These are phyloP conservation scores for Aphelenchoides avenae DNA, from an alignment of 1,140 invertebrate genomes.

Conservation along the genomic window DNA sequence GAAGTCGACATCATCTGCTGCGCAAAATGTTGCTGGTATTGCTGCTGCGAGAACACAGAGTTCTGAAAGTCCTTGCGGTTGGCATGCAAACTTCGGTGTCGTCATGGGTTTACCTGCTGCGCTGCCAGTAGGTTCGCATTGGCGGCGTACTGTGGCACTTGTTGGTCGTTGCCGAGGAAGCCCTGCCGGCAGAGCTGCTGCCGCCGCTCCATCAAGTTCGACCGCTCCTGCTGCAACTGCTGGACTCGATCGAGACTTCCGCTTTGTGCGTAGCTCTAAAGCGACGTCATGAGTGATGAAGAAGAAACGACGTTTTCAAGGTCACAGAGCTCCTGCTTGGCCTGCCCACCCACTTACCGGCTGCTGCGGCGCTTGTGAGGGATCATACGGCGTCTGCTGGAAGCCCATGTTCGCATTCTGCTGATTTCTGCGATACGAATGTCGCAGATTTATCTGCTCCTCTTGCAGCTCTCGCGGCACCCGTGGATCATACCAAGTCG, in stretches of 20 bases:
- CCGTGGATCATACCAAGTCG: slow-evolving; percentile 35
- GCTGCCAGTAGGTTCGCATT: background rate
- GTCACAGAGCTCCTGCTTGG: no score
- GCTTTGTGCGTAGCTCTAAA: background rate
- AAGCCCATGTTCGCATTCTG: no score
- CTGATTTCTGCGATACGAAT: slow-evolving; percentile 7
- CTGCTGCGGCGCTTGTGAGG: no score
- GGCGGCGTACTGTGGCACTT: slow-evolving; percentile 2
- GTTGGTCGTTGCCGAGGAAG: background rate
- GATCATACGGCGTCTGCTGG: no score
- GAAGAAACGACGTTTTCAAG: no score
- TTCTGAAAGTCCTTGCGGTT: background rate
- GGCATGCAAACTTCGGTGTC: slow-evolving; percentile 1
- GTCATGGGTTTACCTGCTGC: background rate
- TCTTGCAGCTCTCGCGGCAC: slow-evolving; percentile 15
- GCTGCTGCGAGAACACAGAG: background rate
- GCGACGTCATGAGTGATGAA: no score
- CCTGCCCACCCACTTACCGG: no score
- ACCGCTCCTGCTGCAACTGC: slow-evolving; percentile 21
- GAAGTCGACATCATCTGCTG: background rate
- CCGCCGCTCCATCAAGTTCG: slow-evolving; percentile 20
- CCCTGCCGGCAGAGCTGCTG: slow-evolving; percentile 21
- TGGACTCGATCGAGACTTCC: slow-evolving; percentile 24
- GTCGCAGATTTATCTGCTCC: slow-evolving; percentile 2
- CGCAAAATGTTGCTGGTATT: slow-evolving; percentile 3